Conservation (phyloP, 2,888 invertebrate species). For the Brachypalpus laphriformis region DNA sequence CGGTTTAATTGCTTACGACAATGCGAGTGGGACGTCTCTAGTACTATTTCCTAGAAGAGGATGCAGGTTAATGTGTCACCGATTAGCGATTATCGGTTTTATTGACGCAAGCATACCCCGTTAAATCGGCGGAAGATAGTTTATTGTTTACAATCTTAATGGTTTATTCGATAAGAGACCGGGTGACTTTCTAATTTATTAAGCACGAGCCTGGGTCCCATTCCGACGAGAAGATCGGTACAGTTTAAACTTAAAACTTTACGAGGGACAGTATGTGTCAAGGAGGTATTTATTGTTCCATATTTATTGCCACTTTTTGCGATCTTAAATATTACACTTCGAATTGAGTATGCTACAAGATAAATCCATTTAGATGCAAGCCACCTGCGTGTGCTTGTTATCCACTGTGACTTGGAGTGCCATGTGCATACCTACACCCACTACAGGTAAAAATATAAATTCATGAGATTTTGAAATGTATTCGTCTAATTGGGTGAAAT, state of each 20-base stretch:
- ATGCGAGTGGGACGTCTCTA: neutral
- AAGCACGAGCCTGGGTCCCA: neutral
- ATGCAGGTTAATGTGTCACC: neutral
- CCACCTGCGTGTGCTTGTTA: neutral
- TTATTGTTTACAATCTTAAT: neutral
- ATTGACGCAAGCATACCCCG: neutral
- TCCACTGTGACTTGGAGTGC: neutral
- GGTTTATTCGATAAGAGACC: neutral
- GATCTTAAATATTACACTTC: neutral
- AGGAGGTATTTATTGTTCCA: neutral
- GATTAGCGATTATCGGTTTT: neutral
- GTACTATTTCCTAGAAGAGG: neutral
- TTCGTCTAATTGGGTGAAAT: conserved; percentile 38
- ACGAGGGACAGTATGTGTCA: no score
- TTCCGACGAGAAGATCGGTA: neutral
- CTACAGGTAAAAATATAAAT: neutral
- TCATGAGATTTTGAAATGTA: conserved; percentile 31
- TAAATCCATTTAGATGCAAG: neutral
- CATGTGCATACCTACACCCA: neutral
- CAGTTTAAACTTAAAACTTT: no score
- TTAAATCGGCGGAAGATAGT: neutral
- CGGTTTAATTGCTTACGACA: neutral
- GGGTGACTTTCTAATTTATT: neutral
- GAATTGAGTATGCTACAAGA: neutral
- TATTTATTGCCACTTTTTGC: neutral